Evolutionary conservation across 2,113 vertebrate species (phyloP).

Genomic region (Scalopus aquaticus): DNA sequence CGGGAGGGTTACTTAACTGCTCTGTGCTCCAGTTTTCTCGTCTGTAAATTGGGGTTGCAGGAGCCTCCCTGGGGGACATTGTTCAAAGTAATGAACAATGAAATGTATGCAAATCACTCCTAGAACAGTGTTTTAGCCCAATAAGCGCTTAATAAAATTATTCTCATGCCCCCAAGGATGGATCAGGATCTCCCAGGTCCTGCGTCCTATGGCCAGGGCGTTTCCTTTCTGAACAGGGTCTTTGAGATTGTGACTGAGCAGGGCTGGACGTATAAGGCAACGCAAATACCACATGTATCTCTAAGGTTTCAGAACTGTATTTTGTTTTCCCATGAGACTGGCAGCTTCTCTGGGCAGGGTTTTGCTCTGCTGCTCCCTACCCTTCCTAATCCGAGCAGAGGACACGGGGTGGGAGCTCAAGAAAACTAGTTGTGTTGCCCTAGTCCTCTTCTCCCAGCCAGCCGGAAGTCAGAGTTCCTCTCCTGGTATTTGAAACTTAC

Average conservation of each 20-base stretch:
- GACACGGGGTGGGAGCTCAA: not conserved
- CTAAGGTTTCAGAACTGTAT: not conserved
- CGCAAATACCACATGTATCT: rapidly evolving
- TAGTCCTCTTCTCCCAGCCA: not conserved
- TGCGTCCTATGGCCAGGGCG: not conserved
- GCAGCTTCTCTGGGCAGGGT: not conserved
- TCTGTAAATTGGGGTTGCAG: not conserved
- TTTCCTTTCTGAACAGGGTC: not conserved
- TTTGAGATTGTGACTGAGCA: not conserved
- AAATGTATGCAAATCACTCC: not conserved
- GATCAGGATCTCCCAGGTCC: not conserved
- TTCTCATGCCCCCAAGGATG: not conserved
- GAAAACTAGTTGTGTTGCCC: not conserved
- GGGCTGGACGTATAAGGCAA: not conserved
- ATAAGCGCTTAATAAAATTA: not conserved
- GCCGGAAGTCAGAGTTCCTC: not conserved
- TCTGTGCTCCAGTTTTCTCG: not conserved
- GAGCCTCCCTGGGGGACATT: too few relatives aligned
- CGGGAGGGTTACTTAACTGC: not conserved
- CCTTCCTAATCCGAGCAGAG: not conserved
- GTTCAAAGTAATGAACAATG: not conserved
- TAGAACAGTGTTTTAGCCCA: not conserved
- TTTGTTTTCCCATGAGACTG: not conserved
- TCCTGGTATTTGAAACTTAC: not conserved
- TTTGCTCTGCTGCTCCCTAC: not conserved